Base-by-base conservation (phyloP, 2,113 vertebrate genomes). In the Gorsachius goisagi region DNA sequence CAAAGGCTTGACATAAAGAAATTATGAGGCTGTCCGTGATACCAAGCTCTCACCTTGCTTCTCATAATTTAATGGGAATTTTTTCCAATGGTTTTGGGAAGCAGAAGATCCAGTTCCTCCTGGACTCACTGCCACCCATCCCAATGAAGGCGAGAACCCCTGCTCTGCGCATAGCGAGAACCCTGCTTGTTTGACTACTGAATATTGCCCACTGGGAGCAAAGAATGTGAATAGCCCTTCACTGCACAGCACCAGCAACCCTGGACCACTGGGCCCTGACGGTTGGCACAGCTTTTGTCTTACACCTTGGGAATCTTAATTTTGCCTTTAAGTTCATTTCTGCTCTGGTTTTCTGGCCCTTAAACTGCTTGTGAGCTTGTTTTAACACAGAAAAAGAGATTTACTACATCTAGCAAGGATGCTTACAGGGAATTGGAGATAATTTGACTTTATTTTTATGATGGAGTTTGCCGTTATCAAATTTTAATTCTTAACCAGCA, bases 381-480 rank as follows among this genome's bases (percentile, higher is more conserved):
- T 83, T 79, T 69, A 83, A 58, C 32, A 41, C 28, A 53, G 53
- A 69, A 44, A 44, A 66, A 72, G 63, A 72, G 47, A 71, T 87
- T 78, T 78, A 47, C 67, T 62, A 6, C 56, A 33, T 18, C 24
- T 77, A 79, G 55, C 15, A 58, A 80, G 64, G 56, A 20, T 52
- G 52, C 37, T 82, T 28, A 77, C 58, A 80, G 14, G 49, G 35
- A 91, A 84, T 1, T 81, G 72, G 77, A 58, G 56, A 45, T 53
- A 62, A 79, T 19, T 66, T 66, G 49, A 58, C n/a, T 80, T 88
- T 35, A 55, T 75, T 96, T 96, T 89, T 81, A 83, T 67, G 79
- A 53, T 19, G 22, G 35, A 80, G 26, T 68, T 85, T 67, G 49
- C n/a, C n/a, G n/a, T 28, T 39, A 53, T 82, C 19, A 71, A 35